Evolutionary conservation across 2,113 vertebrate genomes (phyloP).

Genomic region (Ploceus nigricollis): DNA sequence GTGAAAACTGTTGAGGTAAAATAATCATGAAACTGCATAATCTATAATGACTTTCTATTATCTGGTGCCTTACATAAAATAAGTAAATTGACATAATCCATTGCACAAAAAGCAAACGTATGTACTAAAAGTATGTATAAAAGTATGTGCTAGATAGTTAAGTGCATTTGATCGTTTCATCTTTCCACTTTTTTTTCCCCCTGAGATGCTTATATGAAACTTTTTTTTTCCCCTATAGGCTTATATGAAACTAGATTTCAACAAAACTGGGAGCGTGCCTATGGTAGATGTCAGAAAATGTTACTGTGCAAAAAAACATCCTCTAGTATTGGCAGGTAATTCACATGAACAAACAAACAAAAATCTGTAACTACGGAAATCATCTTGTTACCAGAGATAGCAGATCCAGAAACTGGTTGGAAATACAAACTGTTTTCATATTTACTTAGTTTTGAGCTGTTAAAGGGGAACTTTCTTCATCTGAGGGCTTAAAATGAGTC

Average conservation of each 20-base stretch:
- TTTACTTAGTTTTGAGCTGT: neutral
- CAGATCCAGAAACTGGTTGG: neutral
- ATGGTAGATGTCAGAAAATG: slow-evolving; percentile 78
- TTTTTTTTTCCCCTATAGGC: slow-evolving; percentile 61
- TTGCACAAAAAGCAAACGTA: neutral
- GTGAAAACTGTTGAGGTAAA: neutral
- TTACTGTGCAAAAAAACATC: slow-evolving; percentile 77
- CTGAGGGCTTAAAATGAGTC: neutral
- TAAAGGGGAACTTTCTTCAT: neutral
- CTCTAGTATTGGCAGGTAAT: slow-evolving; percentile 75
- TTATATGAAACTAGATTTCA: slow-evolving; percentile 84
- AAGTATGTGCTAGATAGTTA: neutral
- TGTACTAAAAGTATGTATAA: neutral
- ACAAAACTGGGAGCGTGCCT: slow-evolving; percentile 74
- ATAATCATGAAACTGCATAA: neutral
- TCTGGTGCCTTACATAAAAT: neutral
- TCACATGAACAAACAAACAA: neutral
- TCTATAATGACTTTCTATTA: neutral
- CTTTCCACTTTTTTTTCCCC: neutral
- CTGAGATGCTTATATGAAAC: slow-evolving; percentile 67
- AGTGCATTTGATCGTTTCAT: neutral
- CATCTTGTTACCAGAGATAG: neutral
- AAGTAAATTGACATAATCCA: neutral
- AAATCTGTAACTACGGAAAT: neutral
- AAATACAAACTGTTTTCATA: neutral